Base-by-base conservation (phyloP, 2,888 invertebrate species). In the Sphinx pinastri region DNA sequence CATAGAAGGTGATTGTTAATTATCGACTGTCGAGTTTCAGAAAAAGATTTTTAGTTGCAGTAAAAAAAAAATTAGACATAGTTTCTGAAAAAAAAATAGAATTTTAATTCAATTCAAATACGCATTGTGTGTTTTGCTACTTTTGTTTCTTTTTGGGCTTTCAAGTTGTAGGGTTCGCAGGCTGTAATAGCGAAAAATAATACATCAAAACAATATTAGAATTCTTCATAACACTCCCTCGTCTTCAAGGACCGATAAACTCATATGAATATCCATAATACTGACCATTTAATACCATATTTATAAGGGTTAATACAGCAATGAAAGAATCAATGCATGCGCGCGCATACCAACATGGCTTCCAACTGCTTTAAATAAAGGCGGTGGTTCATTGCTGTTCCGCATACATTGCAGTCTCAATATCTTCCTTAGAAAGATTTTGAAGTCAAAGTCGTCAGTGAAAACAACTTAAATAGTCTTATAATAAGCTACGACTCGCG, bases 301-400 rank as follows among this genome's bases (percentile, higher is more conserved):
- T 13, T 45, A 19, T 45, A 38, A 16, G 11, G 58, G 7, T 38
- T 51, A 38, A 16, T 69, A 52, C 49, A 67, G 49, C 49, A 16
- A 13, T 49, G 16, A 58, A 13, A 16, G 31, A 88, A 92, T 92
- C 91, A 84, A 91, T 90, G 86, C 71, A 68, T 93, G 93, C 93
- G 93, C 93, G 93, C 93, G 93, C 93, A 92, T 71, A 71, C 58
- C 71, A 77, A 82, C 78, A 89, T 83, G 88, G 88, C 90, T 90
- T 90, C 87, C 63, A 57, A 79, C 84, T 87, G 77, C 76, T 80
- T 77, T 80, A 7, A 13, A 63, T 12, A 13, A 12, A 19, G 19
- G 7, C 47, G 49, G 47, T 11, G 7, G 49, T 16, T 19, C 19
- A 16, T 19, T 19, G 10, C 13, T 13, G 63, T 49, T 47, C 63